A percentile compares a stretch with the other conserved stretches of the same genome.
phyloP scores from a whole-genome alignment of 2,113 vertebrate species.

The Piaya cayana region DNA sequence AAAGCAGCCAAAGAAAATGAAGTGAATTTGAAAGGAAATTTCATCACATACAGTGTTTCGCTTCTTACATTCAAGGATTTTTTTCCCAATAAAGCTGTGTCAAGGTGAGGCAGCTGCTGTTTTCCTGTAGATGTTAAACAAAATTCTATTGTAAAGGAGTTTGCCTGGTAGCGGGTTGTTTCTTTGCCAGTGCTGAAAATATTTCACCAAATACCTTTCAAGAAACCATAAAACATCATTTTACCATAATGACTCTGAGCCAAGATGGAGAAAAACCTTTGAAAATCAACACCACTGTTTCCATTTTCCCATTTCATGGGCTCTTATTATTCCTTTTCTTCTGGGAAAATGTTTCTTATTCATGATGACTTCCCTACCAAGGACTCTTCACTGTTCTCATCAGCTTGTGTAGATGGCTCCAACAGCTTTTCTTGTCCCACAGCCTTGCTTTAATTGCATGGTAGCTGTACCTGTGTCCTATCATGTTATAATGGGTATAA shows the following conservation, averaged over 20 bases:
- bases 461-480: not conserved
- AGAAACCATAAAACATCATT: not conserved
- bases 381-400: not conserved
- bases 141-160: not conserved
- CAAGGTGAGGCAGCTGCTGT: not conserved
- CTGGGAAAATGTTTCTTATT: not conserved
- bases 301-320: not conserved
- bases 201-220: slow-evolving; percentile 19
- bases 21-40: not conserved
- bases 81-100: not conserved
- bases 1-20: not conserved
- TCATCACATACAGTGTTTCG: not conserved
- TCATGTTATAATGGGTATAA: too few relatives aligned
- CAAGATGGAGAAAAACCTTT: not conserved
- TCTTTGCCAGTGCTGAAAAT: not conserved
- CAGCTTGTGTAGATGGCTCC: not conserved
- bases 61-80: not conserved
- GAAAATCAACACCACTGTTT: not conserved
- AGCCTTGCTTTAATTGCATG: rapidly evolving
- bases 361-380: not conserved
- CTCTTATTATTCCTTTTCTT: not conserved
- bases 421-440: not conserved
- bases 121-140: not conserved
- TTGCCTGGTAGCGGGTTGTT: not conserved
- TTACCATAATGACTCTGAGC: not conserved